Base-by-base conservation (phyloP, 2,888 invertebrate species). In the Drosophila gaucha region DNA sequence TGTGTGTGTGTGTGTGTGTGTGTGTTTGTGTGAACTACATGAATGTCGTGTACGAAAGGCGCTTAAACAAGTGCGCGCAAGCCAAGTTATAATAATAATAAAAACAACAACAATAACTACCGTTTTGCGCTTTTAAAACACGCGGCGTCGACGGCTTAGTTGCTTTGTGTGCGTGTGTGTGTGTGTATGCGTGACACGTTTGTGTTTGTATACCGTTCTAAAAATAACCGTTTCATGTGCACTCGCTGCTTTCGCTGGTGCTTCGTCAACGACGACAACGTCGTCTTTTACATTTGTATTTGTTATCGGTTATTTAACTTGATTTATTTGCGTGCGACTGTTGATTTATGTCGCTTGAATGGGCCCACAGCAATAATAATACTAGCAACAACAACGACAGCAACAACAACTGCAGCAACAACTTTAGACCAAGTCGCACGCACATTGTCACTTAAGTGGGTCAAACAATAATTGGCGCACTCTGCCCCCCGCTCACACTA, bases 291-390 rank as follows among this genome's bases (percentile, higher is more conserved):
- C 66, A 57, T 67, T 56, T 77, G 76, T 83, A 80, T 85, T 87
- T 78, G 75, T 87, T 85, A 86, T 84, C 85, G 83, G 77, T 85
- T 86, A 79, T 84, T 86, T 82, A 80, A 84, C 75, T 73, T 86
- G 85, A 85, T 86, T 84, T 84, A 86, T 86, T 86, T 84, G 87
- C 85, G 79, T 85, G 83, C 78, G 67, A 76, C 85, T 80, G 75
- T 78, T 84, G 79, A 86, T 87, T 84, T 85, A 78, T 87, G 73
- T 82, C 67, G 74, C 73, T 54, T 28, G 60, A 73, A 66, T 67
- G 64, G 64, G 67, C 72, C 30, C 62, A 56, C 63, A 67, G 44
- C 50, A 44, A 62, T 51, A 74, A 54, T 46, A 58, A 59, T n/a
- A 55, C 55, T 6, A 58, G 46, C 6, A 66, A 47, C 18, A 68